Conservation (phyloP, 92 coral and sea anemone species). For the Epizoanthus rinbou region DNA sequence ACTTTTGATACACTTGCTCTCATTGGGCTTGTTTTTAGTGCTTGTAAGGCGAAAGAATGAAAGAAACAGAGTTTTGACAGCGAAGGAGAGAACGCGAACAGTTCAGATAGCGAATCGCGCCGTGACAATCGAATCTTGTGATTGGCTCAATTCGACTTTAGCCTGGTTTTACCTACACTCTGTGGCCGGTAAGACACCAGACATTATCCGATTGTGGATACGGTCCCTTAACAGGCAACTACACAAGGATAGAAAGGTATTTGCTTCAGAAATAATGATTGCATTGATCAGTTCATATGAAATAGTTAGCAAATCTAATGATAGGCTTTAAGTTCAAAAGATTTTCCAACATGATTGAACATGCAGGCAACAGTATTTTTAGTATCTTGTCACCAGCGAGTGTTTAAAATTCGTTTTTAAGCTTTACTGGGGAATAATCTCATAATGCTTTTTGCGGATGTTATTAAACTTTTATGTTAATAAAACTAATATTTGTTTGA, state of each 20-base stretch:
- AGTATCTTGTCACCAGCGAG: too few species aligned
- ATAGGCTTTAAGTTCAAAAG: too few species aligned
- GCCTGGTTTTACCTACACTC: conserved; percentile 82
- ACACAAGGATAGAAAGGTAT: conserved; percentile 81
- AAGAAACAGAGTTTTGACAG: conserved; percentile 29
- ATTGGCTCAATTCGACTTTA: conserved; percentile 87
- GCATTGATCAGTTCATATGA: not conserved
- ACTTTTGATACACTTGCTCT: conserved; percentile 64
- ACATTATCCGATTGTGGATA: conserved; percentile 81
- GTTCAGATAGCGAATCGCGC: conserved; percentile 70
- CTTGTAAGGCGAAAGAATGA: conserved; percentile 49
- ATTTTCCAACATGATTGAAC: too few species aligned
- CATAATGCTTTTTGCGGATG: too few species aligned
- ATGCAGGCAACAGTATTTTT: too few species aligned
- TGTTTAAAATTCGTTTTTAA: too few species aligned
- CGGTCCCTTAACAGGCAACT: conserved; percentile 83
- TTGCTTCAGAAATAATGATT: conserved; percentile 32
- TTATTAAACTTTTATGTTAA: too few species aligned
- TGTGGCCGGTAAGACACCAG: conserved; percentile 68
- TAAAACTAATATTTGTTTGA: too few species aligned
- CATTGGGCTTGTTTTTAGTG: conserved; percentile 59
- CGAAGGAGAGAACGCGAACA: conserved; percentile 53
- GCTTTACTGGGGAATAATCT: too few species aligned
- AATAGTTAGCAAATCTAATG: too few species aligned
- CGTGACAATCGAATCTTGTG: conserved; percentile 89